Evolutionary conservation across 30 jellyfish, hydroid and myxozoan species (phyloP).

Genomic region (Calvadosia cruxmelitensis): DNA sequence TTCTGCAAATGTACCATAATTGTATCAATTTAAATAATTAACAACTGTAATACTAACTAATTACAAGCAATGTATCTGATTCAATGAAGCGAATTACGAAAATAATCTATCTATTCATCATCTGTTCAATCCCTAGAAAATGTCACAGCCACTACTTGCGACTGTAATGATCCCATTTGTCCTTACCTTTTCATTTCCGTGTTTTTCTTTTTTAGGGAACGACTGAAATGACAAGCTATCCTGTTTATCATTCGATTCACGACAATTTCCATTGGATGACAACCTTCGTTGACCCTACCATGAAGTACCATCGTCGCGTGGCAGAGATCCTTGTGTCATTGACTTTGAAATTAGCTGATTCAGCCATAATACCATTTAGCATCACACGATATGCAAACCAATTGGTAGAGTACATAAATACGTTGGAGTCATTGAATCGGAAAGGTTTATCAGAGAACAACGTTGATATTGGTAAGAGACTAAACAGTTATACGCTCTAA

Average conservation of each 20-base stretch:
- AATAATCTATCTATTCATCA: too few species aligned
- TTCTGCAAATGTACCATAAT: too few species aligned
- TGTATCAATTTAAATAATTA: too few species aligned
- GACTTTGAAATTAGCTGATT: slow-evolving; percentile 60
- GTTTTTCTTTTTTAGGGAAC: background rate
- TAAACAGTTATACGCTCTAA: too few species aligned
- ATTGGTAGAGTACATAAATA: slow-evolving; percentile 29
- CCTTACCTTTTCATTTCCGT: too few species aligned
- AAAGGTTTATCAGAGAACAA: slow-evolving; percentile 27
- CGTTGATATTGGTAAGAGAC: slow-evolving; percentile 48
- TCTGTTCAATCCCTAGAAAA: too few species aligned
- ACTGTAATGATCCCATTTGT: too few species aligned
- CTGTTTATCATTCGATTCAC: slow-evolving; percentile 80
- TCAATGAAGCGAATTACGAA: too few species aligned
- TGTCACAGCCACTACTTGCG: too few species aligned
- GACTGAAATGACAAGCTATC: slow-evolving; percentile 22
- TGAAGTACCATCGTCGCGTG: slow-evolving; percentile 49
- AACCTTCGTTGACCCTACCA: slow-evolving; percentile 77
- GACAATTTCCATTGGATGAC: slow-evolving; percentile 86
- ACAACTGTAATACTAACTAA: too few species aligned
- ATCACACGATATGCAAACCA: slow-evolving; percentile 59
- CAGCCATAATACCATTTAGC: slow-evolving; percentile 50
- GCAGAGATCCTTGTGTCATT: slow-evolving; percentile 47
- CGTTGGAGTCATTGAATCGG: slow-evolving; percentile 34
- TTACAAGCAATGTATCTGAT: too few species aligned